These are phyloP conservation scores for Therioaphis trifolii DNA, from an alignment of 2,888 invertebrate species.

Conservation along the genomic window DNA sequence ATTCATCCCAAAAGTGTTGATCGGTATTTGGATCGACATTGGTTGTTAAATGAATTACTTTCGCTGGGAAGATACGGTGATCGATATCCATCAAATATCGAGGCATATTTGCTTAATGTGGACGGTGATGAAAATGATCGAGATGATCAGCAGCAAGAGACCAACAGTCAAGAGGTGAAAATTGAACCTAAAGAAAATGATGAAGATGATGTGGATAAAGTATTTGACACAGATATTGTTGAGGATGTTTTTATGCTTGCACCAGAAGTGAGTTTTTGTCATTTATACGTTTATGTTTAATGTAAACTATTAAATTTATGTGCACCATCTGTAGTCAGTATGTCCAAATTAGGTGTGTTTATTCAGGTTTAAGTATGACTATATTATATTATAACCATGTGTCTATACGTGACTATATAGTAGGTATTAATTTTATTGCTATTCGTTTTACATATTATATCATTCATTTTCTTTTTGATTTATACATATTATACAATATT, in stretches of 20 bases:
- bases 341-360: constrained; percentile 22
- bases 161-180: constrained; percentile 21
- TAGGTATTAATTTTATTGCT: too few relatives aligned
- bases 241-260: constrained; percentile 43
- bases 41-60: constrained; percentile 41
- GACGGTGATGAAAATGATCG: constrained; percentile 33
- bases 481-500: too few relatives aligned
- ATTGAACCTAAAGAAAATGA: constrained; percentile 49
- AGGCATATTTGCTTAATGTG: constrained; percentile 49
- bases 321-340: background rate
- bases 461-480: too few relatives aligned
- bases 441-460: too few relatives aligned
- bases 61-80: constrained; percentile 48
- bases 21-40: constrained; percentile 48
- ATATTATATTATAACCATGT: background rate
- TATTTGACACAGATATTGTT: constrained; percentile 54
- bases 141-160: constrained; percentile 17
- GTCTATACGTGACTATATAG: background rate
- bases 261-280: constrained; percentile 51
- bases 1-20: constrained; percentile 49
- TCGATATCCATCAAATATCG: constrained; percentile 55
- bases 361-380: too few relatives aligned
- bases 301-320: background rate
- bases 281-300: background rate
- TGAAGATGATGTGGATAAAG: constrained; percentile 1